These are phyloP conservation scores for Smutsia gigantea DNA, from an alignment of 2,797 vertebrate genomes.

Conservation along the genomic window DNA sequence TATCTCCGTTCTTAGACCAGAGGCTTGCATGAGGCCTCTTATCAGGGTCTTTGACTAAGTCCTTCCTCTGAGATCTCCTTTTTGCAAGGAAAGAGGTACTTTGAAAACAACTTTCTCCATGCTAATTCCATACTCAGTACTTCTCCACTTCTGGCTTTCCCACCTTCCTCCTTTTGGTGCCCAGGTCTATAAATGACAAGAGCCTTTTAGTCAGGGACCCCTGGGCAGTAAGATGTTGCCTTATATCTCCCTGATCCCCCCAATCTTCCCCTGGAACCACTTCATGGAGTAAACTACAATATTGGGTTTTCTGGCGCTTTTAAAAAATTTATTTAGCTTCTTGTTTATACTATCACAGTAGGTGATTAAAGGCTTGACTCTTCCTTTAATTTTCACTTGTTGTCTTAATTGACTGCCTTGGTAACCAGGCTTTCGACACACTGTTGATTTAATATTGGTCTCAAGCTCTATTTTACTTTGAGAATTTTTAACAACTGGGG, in stretches of 20 bases:
- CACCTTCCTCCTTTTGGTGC: neutral
- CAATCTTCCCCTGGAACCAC: neutral
- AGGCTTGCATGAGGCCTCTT: neutral
- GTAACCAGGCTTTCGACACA: neutral
- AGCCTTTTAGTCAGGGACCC: neutral
- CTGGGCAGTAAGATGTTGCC: neutral
- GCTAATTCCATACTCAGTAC: neutral
- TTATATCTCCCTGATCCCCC: neutral
- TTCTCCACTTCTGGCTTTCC: neutral
- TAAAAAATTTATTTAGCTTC: neutral
- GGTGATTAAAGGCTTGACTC: neutral
- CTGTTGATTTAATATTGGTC: neutral
- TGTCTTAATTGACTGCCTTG: neutral
- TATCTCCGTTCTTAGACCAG: neutral
- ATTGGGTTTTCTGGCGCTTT: neutral
- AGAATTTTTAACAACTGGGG: neutral
- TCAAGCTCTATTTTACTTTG: neutral
- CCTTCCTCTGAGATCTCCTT: neutral
- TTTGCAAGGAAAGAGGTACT: neutral
- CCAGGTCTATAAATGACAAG: neutral
- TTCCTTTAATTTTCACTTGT: neutral
- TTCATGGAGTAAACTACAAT: neutral
- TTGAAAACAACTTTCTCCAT: neutral
- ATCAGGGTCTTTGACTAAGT: neutral
- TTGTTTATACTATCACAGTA: neutral